phyloP scores from a whole-genome alignment of 2,888 invertebrate species.

The Aphidoletes aphidimyza region DNA sequence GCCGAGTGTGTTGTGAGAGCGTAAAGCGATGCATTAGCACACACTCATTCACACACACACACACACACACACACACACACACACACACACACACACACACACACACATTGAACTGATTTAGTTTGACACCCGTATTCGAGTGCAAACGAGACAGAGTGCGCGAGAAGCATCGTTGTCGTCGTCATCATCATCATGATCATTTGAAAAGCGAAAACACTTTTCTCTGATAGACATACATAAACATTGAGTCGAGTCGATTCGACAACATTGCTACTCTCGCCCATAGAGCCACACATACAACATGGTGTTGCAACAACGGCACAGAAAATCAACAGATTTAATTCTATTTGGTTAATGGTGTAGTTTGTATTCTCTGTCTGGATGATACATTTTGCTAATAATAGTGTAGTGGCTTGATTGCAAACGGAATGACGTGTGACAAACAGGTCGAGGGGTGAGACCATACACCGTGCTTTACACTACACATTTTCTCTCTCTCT shows the following conservation, averaged over 20 bases:
- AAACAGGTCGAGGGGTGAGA: neutral
- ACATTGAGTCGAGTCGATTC: no score
- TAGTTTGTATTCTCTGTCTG: constrained; percentile 33
- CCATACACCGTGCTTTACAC: neutral
- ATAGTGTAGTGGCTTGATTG: constrained; percentile 49
- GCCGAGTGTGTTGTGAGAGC: no score
- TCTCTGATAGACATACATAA: constrained; percentile 10
- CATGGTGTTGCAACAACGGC: neutral
- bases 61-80: no score
- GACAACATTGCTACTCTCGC: no score
- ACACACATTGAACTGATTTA: no score
- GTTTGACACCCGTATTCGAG: no score
- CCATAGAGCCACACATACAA: no score
- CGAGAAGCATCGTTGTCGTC: neutral
- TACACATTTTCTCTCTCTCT: no score
- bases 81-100: no score
- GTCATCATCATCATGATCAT: constrained; percentile 2
- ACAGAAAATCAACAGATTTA: constrained; percentile 43
- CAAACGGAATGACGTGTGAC: constrained; percentile 39
- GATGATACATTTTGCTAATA: constrained; percentile 39
- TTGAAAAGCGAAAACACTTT: constrained; percentile 48
- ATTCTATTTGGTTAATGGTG: constrained; percentile 46
- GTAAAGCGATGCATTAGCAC: neutral
- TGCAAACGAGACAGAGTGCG: no score
- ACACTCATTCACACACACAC: neutral